Evolutionary conservation across 2,797 vertebrate species (phyloP).

Genomic region (Xenops minutus): DNA sequence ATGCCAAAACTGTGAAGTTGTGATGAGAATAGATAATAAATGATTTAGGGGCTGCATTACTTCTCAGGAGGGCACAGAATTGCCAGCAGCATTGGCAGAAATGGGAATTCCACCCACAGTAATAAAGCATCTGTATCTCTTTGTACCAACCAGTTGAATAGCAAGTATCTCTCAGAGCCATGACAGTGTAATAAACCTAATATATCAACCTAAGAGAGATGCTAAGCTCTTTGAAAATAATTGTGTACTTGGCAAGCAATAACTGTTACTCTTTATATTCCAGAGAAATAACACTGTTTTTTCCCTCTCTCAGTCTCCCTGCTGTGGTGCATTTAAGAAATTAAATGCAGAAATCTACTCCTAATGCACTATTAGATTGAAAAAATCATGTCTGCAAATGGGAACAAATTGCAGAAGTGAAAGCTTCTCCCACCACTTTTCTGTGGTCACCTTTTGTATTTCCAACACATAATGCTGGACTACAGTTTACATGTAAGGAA

Average conservation of each 20-base stretch:
- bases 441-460: neutral
- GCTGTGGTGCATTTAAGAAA: slow-evolving; percentile 22
- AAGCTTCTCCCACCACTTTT: neutral
- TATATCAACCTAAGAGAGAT: slow-evolving; percentile 48
- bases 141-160: neutral
- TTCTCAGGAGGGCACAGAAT: slow-evolving; percentile 30
- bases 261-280: neutral
- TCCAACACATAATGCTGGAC: neutral
- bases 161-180: slow-evolving; percentile 43
- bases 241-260: slow-evolving; percentile 6
- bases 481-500: neutral
- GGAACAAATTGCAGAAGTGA: neutral
- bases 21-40: slow-evolving; percentile 47
- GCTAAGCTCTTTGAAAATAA: slow-evolving; percentile 42
- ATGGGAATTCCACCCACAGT: slow-evolving; percentile 33
- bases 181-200: slow-evolving; percentile 46
- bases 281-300: neutral
- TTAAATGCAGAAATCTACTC: slow-evolving; percentile 25
- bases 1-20: slow-evolving; percentile 2
- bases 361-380: neutral
- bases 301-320: neutral
- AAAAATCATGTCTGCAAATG: neutral
- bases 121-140: slow-evolving; percentile 51
- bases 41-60: slow-evolving; percentile 12
- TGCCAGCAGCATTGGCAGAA: neutral